Conservation (phyloP, 2,797 vertebrate genomes). For the Helicolenus hilgendorfi region DNA sequence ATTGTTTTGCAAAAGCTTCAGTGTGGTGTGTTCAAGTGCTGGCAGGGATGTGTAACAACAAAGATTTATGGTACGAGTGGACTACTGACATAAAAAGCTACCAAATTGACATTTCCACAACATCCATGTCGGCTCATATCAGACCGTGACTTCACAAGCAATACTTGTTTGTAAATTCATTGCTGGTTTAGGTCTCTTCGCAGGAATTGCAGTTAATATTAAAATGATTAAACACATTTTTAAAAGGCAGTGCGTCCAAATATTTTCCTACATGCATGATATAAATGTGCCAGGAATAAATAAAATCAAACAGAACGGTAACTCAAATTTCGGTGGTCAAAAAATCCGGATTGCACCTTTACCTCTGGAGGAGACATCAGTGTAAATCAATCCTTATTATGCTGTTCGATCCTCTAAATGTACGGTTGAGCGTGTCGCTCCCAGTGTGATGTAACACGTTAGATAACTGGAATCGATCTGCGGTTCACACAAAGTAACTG, state of each 20-base stretch:
- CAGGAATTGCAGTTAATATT: not conserved
- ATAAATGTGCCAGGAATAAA: not conserved
- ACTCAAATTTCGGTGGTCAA: not conserved
- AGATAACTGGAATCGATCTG: conserved; percentile 53
- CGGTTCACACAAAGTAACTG: conserved; percentile 25
- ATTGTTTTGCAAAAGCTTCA: not conserved
- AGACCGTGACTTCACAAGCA: not conserved
- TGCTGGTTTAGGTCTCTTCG: not conserved
- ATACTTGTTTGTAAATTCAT: not conserved
- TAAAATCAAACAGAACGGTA: not conserved
- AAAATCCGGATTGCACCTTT: not conserved
- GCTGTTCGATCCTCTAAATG: conserved; percentile 18
- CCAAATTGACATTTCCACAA: not conserved
- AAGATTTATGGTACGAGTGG: not conserved
- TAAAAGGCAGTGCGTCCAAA: not conserved
- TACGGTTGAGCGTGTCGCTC: conserved; percentile 1
- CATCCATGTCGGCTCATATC: not conserved
- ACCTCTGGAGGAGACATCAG: not conserved
- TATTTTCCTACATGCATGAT: not conserved
- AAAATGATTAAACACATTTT: not conserved
- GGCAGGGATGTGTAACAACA: conserved; percentile 3
- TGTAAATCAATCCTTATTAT: conserved; percentile 17
- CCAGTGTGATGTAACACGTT: conserved; percentile 47
- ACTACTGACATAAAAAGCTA: not conserved
- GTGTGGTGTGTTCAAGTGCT: not conserved